Evolutionary conservation across 1,140 invertebrate genomes (phyloP).

Genomic region (Drosophila punjabiensis): DNA sequence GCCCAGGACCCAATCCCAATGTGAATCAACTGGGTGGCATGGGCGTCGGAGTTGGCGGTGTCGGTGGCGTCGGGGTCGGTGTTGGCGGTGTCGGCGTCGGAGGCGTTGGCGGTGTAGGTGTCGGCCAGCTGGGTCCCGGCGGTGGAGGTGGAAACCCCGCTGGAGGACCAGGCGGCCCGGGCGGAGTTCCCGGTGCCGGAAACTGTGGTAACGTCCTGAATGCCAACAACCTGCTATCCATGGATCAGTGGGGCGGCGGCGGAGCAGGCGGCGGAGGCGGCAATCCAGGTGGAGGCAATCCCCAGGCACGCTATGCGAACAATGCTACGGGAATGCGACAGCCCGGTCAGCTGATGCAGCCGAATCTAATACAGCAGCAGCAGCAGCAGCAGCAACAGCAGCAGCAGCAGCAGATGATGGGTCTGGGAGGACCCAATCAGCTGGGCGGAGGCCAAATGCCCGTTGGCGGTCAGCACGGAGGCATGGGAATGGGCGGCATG

Average conservation of each 20-base stretch:
- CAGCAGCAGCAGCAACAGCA: slow-evolving; percentile 74
- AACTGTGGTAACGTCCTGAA: slow-evolving; percentile 69
- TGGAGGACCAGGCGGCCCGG: slow-evolving; percentile 42
- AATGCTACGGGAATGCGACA: slow-evolving; percentile 84
- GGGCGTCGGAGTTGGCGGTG: slow-evolving; percentile 57
- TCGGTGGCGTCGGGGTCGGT: slow-evolving; percentile 45
- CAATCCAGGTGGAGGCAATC: slow-evolving; percentile 33
- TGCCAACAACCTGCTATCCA: slow-evolving; percentile 87
- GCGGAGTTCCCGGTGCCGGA: slow-evolving; percentile 40
- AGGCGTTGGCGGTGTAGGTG: slow-evolving; percentile 44
- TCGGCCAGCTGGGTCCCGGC: slow-evolving; percentile 25
- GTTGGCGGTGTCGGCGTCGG: slow-evolving; percentile 40
- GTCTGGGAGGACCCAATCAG: slow-evolving; percentile 64
- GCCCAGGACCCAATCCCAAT: slow-evolving; percentile 56
- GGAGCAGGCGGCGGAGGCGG: slow-evolving; percentile 42
- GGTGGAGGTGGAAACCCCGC: slow-evolving; percentile 55
- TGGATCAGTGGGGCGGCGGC: slow-evolving; percentile 88
- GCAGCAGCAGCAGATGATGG: slow-evolving; percentile 85
- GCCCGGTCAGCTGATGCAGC: slow-evolving; percentile 84
- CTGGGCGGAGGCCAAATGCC: slow-evolving; percentile 79
- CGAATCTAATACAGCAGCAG: slow-evolving; percentile 81
- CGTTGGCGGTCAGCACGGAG: slow-evolving; percentile 62
- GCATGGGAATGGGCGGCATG: slow-evolving; percentile 67
- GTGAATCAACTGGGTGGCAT: slow-evolving; percentile 67
- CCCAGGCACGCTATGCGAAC: slow-evolving; percentile 64